phyloP scores from a whole-genome alignment of 2,888 invertebrate genomes.

The Lysandra coridon region DNA sequence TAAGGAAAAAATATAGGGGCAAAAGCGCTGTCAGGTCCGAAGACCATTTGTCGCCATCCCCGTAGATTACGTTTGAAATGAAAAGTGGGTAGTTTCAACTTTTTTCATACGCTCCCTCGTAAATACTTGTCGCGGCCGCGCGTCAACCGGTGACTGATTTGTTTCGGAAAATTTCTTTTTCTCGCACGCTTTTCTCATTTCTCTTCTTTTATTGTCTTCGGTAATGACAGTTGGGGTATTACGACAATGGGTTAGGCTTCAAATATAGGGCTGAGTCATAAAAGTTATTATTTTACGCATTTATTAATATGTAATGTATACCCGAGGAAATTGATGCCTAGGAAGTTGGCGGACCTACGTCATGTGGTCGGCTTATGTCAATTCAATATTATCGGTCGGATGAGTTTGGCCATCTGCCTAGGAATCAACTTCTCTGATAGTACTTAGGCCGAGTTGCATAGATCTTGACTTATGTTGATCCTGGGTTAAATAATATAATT shows the following conservation, averaged over 20 bases:
- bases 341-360: no score
- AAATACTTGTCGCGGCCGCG: conserved; percentile 57
- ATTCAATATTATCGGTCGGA: no score
- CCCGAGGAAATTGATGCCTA: no score
- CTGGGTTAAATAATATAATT: no score
- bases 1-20: conserved; percentile 35
- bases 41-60: conserved; percentile 59
- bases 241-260: neutral
- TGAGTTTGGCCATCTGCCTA: no score
- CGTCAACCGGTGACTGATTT: conserved; percentile 70
- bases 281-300: no score
- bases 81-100: conserved; percentile 72
- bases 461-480: no score
- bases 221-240: neutral
- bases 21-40: conserved; percentile 66
- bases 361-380: no score
- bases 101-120: conserved; percentile 57
- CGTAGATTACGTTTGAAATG: conserved; percentile 75
- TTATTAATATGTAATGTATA: no score
- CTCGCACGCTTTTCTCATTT: conserved; percentile 20
- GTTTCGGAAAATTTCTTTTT: conserved; percentile 45
- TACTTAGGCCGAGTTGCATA: no score
- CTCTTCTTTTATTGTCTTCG: conserved; percentile 12
- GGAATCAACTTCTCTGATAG: no score
- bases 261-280: neutral